Percentiles rank a stretch among this genome's conserved stretches.
phyloP scores from a whole-genome alignment of 2,113 vertebrate species.

The Thryonomys swinderianus region DNA sequence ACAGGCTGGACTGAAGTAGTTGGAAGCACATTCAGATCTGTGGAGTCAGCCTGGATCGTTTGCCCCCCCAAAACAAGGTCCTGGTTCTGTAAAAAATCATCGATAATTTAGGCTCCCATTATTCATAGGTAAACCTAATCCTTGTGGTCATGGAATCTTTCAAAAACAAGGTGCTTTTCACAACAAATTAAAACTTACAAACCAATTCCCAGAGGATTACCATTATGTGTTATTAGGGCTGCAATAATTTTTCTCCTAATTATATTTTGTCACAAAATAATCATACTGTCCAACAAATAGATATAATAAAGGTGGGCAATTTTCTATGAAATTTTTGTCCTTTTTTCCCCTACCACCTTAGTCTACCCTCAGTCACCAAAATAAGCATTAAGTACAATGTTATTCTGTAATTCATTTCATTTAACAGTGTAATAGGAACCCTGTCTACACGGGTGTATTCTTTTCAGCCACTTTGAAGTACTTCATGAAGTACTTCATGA shows the following conservation, averaged over 20 bases:
- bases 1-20: rapidly evolving
- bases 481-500: background rate
- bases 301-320: slow-evolving; percentile 3
- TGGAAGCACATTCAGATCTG: background rate
- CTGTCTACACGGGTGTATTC: background rate
- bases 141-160: background rate
- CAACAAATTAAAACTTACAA: slow-evolving; percentile 56
- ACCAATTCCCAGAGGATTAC: slow-evolving; percentile 33
- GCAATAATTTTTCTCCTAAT: slow-evolving; percentile 20
- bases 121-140: slow-evolving; percentile 4
- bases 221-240: background rate
- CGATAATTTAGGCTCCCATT: background rate
- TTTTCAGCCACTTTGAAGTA: slow-evolving; percentile 17
- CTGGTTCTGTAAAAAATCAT: no score
- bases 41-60: background rate
- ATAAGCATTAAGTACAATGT: background rate
- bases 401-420: background rate
- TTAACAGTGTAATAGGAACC: background rate
- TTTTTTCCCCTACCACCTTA: background rate
- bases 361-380: background rate
- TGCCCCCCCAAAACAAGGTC: background rate
- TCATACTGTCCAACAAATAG: slow-evolving; percentile 19
- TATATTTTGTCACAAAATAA: slow-evolving; percentile 58
- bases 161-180: slow-evolving; percentile 28
- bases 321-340: background rate